Conservation (phyloP, 2,797 vertebrate genomes). For the Coreius guichenoti region DNA sequence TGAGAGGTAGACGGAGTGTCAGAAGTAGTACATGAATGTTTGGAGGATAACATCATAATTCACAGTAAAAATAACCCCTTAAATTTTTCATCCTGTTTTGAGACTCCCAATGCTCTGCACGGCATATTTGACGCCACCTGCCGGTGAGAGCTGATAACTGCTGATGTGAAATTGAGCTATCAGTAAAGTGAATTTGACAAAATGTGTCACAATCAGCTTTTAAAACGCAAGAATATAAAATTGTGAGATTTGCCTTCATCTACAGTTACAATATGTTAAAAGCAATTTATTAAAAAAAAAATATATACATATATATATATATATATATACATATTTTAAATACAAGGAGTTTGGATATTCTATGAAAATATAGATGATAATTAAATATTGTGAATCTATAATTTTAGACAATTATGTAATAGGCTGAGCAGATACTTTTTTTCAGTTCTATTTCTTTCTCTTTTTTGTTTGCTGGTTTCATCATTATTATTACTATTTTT, state of each 20-base stretch:
- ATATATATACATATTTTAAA: too few relatives aligned
- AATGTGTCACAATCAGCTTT: slow-evolving; percentile 15
- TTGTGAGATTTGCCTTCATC: slow-evolving; percentile 42
- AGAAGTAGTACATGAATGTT: slow-evolving; percentile 17
- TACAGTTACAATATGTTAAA: not conserved
- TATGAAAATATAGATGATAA: not conserved
- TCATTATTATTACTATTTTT: not conserved
- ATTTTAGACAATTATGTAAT: not conserved
- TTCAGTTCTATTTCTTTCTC: too few relatives aligned
- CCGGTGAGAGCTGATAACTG: slow-evolving; percentile 45
- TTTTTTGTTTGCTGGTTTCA: not conserved
- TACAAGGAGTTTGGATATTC: not conserved
- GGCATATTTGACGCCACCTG: slow-evolving; percentile 52
- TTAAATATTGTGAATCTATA: not conserved
- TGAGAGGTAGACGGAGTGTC: not conserved
- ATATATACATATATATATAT: too few relatives aligned
- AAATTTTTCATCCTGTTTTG: slow-evolving; percentile 37
- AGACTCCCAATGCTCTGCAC: slow-evolving; percentile 18
- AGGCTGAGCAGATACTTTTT: too few relatives aligned
- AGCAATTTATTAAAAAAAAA: not conserved
- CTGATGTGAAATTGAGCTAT: not conserved
- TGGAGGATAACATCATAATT: slow-evolving; percentile 33
- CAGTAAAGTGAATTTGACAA: slow-evolving; percentile 1
- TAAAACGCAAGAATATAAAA: slow-evolving; percentile 6
- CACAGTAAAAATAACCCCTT: slow-evolving; percentile 42